Evolutionary conservation across 1,140 invertebrate genomes (phyloP).

Genomic region (Olivierus martensii): DNA sequence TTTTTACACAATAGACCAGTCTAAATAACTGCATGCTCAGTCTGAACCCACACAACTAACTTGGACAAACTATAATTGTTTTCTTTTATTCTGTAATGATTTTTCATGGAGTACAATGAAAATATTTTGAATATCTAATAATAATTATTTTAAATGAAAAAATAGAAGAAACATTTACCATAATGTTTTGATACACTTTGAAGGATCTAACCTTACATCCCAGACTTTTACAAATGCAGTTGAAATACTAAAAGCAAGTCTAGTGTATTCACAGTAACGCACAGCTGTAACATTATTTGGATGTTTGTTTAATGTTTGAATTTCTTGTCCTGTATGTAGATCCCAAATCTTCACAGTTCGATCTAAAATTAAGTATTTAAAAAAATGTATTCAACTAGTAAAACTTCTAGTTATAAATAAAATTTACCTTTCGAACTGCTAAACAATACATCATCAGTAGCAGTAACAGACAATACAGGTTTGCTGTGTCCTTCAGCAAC

Average conservation of each 20-base stretch:
- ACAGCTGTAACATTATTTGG: constrained; percentile 64
- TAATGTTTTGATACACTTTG: constrained; percentile 52
- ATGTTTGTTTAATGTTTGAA: constrained; percentile 48
- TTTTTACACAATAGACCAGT: no score
- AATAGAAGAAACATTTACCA: constrained; percentile 24
- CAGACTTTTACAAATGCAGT: constrained; percentile 66
- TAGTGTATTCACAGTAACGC: constrained; percentile 45
- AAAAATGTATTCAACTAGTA: no score
- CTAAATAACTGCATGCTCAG: no score
- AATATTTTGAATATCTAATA: no score
- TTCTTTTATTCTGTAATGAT: no score
- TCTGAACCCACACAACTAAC: no score
- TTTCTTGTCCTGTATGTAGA: constrained; percentile 54
- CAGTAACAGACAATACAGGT: constrained; percentile 58
- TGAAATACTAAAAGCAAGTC: constrained; percentile 59
- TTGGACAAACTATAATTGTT: no score
- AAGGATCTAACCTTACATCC: constrained; percentile 48
- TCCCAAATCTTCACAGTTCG: constrained; percentile 77
- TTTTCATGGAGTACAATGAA: no score
- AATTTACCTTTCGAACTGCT: constrained; percentile 58
- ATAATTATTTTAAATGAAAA: background rate
- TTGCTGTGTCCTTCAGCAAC: constrained; percentile 69
- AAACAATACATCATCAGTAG: constrained; percentile 56
- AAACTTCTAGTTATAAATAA: no score
- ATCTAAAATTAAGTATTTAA: constrained; percentile 39